Base-by-base conservation (phyloP, 1,140 invertebrate species). In the Zaprionus ghesquierei region DNA sequence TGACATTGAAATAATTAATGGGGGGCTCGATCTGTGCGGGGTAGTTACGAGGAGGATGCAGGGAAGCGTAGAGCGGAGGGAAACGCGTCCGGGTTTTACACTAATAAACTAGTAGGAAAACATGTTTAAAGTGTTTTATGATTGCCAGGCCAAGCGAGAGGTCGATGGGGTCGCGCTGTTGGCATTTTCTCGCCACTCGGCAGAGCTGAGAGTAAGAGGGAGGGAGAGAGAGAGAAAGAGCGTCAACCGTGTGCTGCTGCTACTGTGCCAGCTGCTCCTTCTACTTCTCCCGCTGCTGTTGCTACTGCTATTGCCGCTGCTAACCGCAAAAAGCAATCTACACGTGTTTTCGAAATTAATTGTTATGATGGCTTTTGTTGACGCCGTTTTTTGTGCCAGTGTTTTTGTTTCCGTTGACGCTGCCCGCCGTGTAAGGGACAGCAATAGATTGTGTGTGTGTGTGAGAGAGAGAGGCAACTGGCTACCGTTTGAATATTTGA, bases 301-400 rank as follows among this genome's bases (percentile, higher is more conserved):
- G 3, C 18, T 44, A 2, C 9, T 68, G 20, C 38, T 35, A 22
- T 25, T 46, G 46, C 69, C 60, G 81, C 66, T 76, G 78, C 79
- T 79, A 90, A 90, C 86, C 86, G 73, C 86, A 89, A 86, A 89
- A 89, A 89, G 86, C 86, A 89, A 89, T 89, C 86, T 90, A 89
- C 86, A 89, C 86, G 86, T 90, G 86, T 89, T 89, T 89, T 89
- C 71, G 74, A 89, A 89, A 89, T 89, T 89, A 89, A 90, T 90
- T 89, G 86, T 81, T 86, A 81, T 89, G 78, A 89, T 90, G 86
- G 86, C 81, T 79, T 89, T 89, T 86, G 86, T 86, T 87, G 84
- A 79, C 76, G 84, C 80, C 77, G 70, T 89, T 84, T 89, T 87
- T 87, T 76, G 75, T 69, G 29, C 63, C 63, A 22, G 68, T 66